A percentile compares a stretch with the other conserved stretches of the same genome.
These are phyloP conservation scores for Abrostola triplasia DNA, from an alignment of 2,888 invertebrate species.

Conservation along the genomic window DNA sequence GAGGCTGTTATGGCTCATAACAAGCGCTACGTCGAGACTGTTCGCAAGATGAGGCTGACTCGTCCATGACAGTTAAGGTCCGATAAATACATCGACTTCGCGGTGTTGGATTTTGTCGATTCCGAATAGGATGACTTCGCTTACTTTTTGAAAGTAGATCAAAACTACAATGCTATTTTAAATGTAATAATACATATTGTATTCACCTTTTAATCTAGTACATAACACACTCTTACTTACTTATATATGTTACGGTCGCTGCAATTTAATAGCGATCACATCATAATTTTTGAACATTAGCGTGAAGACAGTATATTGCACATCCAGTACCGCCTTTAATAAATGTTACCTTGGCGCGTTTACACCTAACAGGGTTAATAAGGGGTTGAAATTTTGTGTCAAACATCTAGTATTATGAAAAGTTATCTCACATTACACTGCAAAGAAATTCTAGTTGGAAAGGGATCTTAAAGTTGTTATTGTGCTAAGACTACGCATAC, in stretches of 20 bases:
- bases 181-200: conserved; percentile 13
- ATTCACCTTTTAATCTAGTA: conserved; percentile 11
- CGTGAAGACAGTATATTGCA: background rate
- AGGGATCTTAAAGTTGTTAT: no score
- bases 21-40: conserved; percentile 73
- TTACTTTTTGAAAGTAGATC: conserved; percentile 25
- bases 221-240: conserved; percentile 24
- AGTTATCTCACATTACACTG: no score
- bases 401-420: no score
- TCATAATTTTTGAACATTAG: background rate
- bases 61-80: conserved; percentile 78
- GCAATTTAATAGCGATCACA: conserved; percentile 21
- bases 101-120: conserved; percentile 66
- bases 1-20: conserved; percentile 75
- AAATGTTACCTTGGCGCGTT: no score
- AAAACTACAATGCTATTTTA: conserved; percentile 30
- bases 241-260: conserved; percentile 55
- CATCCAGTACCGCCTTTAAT: no score
- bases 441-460: no score
- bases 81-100: conserved; percentile 66
- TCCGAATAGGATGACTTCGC: conserved; percentile 40
- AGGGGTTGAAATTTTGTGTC: no score
- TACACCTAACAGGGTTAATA: no score
- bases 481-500: background rate
- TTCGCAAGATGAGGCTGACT: conserved; percentile 64